Percentiles rank a stretch among this genome's conserved stretches.
Evolutionary conservation across 2,888 invertebrate genomes (phyloP).

Genomic region (Dioctria linearis): DNA sequence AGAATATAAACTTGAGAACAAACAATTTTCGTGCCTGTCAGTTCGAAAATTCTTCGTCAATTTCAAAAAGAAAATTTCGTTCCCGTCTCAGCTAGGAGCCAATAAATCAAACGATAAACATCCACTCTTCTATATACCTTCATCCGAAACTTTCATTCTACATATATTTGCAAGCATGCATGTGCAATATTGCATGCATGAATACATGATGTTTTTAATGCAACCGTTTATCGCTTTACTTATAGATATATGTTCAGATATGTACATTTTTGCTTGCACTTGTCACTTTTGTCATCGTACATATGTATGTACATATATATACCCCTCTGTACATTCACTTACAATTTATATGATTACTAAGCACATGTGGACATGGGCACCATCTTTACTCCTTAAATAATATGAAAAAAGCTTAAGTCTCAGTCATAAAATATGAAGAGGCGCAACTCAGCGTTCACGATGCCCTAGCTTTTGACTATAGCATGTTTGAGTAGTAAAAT

Average conservation of each 20-base stretch:
- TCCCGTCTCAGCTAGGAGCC: slow-evolving; percentile 31
- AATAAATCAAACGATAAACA: slow-evolving; percentile 48
- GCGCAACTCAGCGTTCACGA: slow-evolving; percentile 15
- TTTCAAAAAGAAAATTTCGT: slow-evolving; percentile 38
- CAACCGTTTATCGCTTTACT: background rate
- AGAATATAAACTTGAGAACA: background rate
- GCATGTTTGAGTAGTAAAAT: slow-evolving; percentile 50
- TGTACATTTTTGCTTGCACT: slow-evolving; percentile 33
- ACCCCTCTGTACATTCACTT: slow-evolving; percentile 2
- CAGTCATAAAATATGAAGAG: slow-evolving; percentile 45
- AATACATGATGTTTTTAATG: slow-evolving; percentile 35
- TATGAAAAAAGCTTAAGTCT: background rate
- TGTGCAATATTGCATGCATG: background rate
- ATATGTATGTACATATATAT: no score
- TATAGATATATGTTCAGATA: background rate
- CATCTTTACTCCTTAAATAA: background rate
- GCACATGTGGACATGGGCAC: slow-evolving; percentile 21
- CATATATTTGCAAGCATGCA: background rate
- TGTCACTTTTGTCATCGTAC: slow-evolving; percentile 19
- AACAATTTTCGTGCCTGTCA: slow-evolving; percentile 40
- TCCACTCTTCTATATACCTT: background rate
- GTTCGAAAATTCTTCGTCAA: slow-evolving; percentile 37
- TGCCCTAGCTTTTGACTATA: background rate
- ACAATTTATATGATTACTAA: background rate
- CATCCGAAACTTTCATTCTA: background rate